Conservation (phyloP, 2,888 invertebrate genomes). For the Nomada fucata region DNA sequence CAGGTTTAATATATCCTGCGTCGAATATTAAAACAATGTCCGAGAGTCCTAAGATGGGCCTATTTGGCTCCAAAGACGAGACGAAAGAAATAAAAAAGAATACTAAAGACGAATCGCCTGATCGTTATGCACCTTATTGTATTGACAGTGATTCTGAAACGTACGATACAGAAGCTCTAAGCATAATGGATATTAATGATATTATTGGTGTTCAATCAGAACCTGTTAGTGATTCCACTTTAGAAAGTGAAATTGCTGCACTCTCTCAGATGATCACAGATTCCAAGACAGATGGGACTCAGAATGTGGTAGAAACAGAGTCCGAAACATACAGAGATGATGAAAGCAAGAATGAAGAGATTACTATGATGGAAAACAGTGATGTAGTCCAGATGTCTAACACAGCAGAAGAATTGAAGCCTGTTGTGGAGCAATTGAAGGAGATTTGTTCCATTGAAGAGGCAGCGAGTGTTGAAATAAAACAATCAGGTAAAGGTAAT, state of each 20-base stretch:
- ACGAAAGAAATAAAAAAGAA: slow-evolving; percentile 65
- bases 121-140: slow-evolving; percentile 73
- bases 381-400: neutral
- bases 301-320: slow-evolving; percentile 18
- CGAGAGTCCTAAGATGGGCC: slow-evolving; percentile 78
- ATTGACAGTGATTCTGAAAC: slow-evolving; percentile 77
- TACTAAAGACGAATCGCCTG: slow-evolving; percentile 67
- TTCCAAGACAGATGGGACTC: slow-evolving; percentile 68
- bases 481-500: neutral
- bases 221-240: slow-evolving; percentile 76
- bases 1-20: slow-evolving; percentile 46
- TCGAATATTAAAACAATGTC: slow-evolving; percentile 74
- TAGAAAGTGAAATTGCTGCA: slow-evolving; percentile 81
- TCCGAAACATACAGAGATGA: neutral
- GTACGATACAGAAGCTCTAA: slow-evolving; percentile 77
- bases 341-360: neutral
- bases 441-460: neutral
- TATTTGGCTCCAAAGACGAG: slow-evolving; percentile 78
- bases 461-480: neutral
- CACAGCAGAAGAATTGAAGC: neutral
- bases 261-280: slow-evolving; percentile 80
- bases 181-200: slow-evolving; percentile 80
- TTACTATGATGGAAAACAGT: neutral
- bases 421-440: neutral
- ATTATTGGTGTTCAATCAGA: slow-evolving; percentile 77